Evolutionary conservation across 2,797 vertebrate genomes (phyloP).

Genomic region (Synanceia verrucosa): DNA sequence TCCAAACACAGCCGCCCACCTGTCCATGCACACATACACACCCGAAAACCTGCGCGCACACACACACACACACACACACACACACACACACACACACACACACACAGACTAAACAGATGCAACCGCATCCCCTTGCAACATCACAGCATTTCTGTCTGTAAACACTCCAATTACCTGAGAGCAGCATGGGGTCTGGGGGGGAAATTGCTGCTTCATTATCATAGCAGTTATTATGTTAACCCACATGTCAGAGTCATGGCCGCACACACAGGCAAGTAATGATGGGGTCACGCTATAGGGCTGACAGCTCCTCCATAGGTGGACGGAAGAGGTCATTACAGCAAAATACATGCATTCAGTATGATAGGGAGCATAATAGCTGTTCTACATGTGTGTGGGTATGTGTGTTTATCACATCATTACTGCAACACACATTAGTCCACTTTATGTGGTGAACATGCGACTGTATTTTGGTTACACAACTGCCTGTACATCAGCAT

Average conservation of each 20-base stretch:
- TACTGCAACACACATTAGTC: background rate
- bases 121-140: slow-evolving; percentile 22
- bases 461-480: slow-evolving; percentile 27
- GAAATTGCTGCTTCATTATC: slow-evolving; percentile 75
- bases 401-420: background rate
- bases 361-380: no score
- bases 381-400: background rate
- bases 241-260: slow-evolving; percentile 57
- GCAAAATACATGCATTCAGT: slow-evolving; percentile 33
- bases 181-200: slow-evolving; percentile 63
- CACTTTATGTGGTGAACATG: background rate
- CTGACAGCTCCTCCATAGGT: slow-evolving; percentile 42
- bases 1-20: slow-evolving; percentile 64
- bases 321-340: slow-evolving; percentile 23
- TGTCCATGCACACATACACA: slow-evolving; percentile 29
- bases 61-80: background rate
- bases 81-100: background rate
- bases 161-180: slow-evolving; percentile 78
- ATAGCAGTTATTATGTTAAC: slow-evolving; percentile 77
- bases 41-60: background rate
- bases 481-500: slow-evolving; percentile 22
- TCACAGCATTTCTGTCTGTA: slow-evolving; percentile 57
- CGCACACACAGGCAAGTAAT: slow-evolving; percentile 26
- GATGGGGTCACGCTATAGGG: slow-evolving; percentile 29
- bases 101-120: background rate